Conservation (phyloP, 2,113 vertebrate genomes). For the Crypturellus undulatus region DNA sequence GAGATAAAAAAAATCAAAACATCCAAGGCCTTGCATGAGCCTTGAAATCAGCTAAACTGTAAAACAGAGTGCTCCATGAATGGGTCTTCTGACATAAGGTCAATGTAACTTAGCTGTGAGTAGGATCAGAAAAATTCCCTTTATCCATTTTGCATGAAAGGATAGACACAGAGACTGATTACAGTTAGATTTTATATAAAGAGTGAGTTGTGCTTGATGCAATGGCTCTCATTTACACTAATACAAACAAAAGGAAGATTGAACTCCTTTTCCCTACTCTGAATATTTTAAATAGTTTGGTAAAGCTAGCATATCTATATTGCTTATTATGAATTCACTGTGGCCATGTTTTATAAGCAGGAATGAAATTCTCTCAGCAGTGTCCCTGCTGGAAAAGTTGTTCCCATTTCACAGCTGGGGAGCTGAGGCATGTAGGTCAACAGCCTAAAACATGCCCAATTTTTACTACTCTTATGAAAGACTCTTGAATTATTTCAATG, state of each 20-base stretch:
- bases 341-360: conserved; percentile 24
- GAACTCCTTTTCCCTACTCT: not conserved
- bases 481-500: not conserved
- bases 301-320: not conserved
- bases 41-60: not conserved
- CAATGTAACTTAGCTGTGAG: not conserved
- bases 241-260: not conserved
- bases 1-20: conserved; percentile 16
- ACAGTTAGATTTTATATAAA: not conserved
- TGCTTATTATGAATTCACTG: not conserved
- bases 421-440: conserved; percentile 37
- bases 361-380: not conserved
- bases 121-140: not conserved
- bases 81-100: not conserved
- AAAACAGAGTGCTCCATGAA: not conserved
- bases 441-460: not conserved
- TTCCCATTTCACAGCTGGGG: conserved; percentile 31
- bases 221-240: not conserved
- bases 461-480: conserved; percentile 22
- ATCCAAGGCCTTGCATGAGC: not conserved
- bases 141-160: not conserved
- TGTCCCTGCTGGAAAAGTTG: conserved; percentile 1
- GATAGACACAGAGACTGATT: not conserved
- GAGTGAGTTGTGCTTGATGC: not conserved
- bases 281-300: conserved; percentile 34